These are phyloP conservation scores for Palloptera scutellata DNA, from an alignment of 2,888 invertebrate species.

Conservation along the genomic window DNA sequence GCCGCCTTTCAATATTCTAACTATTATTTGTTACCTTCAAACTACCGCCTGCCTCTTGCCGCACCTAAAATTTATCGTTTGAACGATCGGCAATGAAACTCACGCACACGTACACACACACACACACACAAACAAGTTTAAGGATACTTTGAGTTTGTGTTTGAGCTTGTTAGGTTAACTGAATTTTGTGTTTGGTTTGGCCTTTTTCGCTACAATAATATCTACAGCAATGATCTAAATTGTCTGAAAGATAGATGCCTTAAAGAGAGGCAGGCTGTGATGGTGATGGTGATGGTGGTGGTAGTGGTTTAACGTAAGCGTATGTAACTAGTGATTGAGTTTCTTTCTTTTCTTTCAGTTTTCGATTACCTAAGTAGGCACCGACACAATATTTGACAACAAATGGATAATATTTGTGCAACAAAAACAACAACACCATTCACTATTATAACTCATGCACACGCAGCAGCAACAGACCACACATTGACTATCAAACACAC, in stretches of 20 bases:
- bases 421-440: not conserved
- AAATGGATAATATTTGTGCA: not conserved
- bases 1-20: conserved; percentile 15
- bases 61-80: not conserved
- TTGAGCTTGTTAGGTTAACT: not conserved
- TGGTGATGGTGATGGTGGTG: not conserved
- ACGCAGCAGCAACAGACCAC: not conserved
- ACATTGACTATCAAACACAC: not conserved
- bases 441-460: not conserved
- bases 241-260: too few species aligned
- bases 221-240: not conserved
- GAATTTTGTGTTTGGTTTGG: not conserved
- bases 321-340: not conserved
- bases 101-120: too few species aligned
- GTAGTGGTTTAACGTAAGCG: not conserved
- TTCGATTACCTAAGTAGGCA: conserved; percentile 6
- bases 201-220: not conserved
- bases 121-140: not conserved
- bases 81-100: too few species aligned
- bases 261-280: not conserved
- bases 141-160: not conserved
- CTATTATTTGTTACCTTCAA: not conserved
- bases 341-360: not conserved
- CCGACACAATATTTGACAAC: not conserved
- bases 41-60: conserved; percentile 2